These are phyloP conservation scores for Caenorhabditis remanei DNA, from an alignment of 1,140 invertebrate genomes.

Conservation along the genomic window DNA sequence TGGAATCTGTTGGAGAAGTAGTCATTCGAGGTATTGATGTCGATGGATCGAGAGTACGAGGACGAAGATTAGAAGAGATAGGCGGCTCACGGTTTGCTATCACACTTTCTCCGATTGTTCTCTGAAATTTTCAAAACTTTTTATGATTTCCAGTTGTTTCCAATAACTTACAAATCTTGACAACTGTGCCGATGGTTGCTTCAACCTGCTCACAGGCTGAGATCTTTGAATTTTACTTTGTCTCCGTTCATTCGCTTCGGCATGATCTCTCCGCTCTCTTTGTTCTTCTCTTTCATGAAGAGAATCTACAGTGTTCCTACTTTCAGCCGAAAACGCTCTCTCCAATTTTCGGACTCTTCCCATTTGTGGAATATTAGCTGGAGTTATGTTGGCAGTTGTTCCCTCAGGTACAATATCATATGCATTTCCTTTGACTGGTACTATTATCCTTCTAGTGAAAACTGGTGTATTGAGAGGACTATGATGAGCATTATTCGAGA, in stretches of 20 bases:
- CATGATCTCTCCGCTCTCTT: slow-evolving; percentile 22
- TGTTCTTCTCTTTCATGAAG: slow-evolving; percentile 44
- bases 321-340: slow-evolving; percentile 20
- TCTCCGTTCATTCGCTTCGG: background rate
- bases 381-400: slow-evolving; percentile 27
- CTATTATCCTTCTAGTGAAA: slow-evolving; percentile 14
- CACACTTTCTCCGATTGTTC: background rate
- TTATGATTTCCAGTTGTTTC: background rate
- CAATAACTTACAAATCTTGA: slow-evolving; percentile 26
- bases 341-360: slow-evolving; percentile 48
- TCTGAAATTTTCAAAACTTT: background rate
- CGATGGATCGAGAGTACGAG: background rate
- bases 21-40: slow-evolving; percentile 34
- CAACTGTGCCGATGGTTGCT: slow-evolving; percentile 21
- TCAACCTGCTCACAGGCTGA: slow-evolving; percentile 12
- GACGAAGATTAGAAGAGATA: background rate
- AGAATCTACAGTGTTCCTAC: slow-evolving; percentile 52
- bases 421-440: slow-evolving; percentile 28
- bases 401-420: slow-evolving; percentile 46
- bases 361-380: slow-evolving; percentile 44
- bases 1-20: slow-evolving; percentile 15
- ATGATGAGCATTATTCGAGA: slow-evolving; percentile 21
- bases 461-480: slow-evolving; percentile 21
- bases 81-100: slow-evolving; percentile 1
- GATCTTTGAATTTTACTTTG: slow-evolving; percentile 45